Evolutionary conservation across 1,140 invertebrate species (phyloP).

Genomic region (Rhopalosiphum padi): DNA sequence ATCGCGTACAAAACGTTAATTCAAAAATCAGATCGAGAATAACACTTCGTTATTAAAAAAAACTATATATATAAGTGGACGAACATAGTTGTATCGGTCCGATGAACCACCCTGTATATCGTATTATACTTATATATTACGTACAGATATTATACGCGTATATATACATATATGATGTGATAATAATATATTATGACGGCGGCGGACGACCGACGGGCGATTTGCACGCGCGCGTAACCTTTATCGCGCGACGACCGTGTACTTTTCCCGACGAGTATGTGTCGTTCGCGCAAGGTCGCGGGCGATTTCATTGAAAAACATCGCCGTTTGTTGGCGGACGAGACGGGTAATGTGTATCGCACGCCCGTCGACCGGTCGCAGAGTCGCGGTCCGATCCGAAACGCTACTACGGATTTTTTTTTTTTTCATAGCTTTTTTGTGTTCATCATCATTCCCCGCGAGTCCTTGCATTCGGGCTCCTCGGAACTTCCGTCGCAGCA

Average conservation of each 20-base stretch:
- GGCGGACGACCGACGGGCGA: neutral
- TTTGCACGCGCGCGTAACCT: slow-evolving; percentile 16
- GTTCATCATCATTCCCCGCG: neutral
- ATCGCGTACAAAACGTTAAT: too few relatives aligned
- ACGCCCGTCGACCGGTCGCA: neutral
- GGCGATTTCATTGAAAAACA: slow-evolving; percentile 32
- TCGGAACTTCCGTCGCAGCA: neutral
- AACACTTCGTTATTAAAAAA: neutral
- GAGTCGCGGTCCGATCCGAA: neutral
- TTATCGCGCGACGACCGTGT: slow-evolving; percentile 43
- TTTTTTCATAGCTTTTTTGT: neutral
- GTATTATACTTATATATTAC: neutral
- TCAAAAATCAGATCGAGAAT: neutral
- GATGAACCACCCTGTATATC: neutral
- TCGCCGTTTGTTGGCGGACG: neutral
- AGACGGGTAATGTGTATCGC: neutral
- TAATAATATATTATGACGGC: neutral
- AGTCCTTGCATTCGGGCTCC: neutral
- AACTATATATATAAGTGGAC: neutral
- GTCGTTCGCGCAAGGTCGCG: neutral
- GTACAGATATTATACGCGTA: neutral
- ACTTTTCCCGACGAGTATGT: slow-evolving; percentile 33
- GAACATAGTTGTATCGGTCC: neutral
- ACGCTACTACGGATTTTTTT: neutral
- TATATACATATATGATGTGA: neutral